Evolutionary conservation across 2,888 invertebrate genomes (phyloP).

Genomic region (Cataglyphis livida): DNA sequence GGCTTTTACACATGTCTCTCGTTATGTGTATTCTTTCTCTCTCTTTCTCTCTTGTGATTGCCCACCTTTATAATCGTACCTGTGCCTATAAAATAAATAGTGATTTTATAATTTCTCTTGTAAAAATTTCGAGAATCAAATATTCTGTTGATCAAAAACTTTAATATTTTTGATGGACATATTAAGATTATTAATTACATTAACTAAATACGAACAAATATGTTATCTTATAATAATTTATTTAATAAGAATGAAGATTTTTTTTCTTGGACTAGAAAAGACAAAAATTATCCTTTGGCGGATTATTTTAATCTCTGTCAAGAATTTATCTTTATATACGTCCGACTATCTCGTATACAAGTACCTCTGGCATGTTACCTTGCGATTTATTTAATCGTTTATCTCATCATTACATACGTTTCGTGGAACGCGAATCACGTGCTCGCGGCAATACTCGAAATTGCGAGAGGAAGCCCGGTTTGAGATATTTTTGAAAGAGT

Average conservation of each 20-base stretch:
- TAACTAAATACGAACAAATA: background rate
- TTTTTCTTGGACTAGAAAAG: background rate
- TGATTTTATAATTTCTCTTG: no score
- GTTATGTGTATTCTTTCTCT: constrained; percentile 59
- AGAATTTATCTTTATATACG: background rate
- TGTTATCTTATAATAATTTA: background rate
- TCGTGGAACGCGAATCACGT: constrained; percentile 21
- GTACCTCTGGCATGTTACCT: background rate
- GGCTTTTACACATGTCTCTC: constrained; percentile 71
- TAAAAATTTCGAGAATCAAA: background rate
- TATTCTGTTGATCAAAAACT: background rate
- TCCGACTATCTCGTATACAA: background rate
- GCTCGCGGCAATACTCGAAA: constrained; percentile 36
- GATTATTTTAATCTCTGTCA: background rate
- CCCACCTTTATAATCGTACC: constrained; percentile 57
- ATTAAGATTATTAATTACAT: background rate
- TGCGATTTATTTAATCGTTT: constrained; percentile 27
- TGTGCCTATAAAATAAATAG: no score
- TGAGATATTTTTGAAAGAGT: constrained; percentile 42
- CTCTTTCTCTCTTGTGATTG: constrained; percentile 1
- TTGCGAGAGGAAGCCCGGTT: constrained; percentile 12
- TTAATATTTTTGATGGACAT: background rate
- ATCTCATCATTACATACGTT: constrained; percentile 53
- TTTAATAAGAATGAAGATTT: background rate
- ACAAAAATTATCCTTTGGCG: background rate